Percentiles rank a stretch among this genome's conserved stretches.
These are phyloP conservation scores for Cantharis rufa DNA, from an alignment of 2,888 invertebrate species.

Conservation along the genomic window DNA sequence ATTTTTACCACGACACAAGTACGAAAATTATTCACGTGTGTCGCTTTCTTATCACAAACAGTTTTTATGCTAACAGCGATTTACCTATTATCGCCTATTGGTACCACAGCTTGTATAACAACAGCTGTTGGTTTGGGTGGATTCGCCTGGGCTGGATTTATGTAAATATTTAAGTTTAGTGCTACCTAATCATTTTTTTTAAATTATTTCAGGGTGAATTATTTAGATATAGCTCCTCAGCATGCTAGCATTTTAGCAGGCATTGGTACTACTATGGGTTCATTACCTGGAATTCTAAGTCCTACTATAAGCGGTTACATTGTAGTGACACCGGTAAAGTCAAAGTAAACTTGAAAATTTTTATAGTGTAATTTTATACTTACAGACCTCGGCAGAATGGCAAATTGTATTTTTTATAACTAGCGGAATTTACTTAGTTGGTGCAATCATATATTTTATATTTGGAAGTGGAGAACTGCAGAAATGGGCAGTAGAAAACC, in stretches of 20 bases:
- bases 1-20: conserved; percentile 57
- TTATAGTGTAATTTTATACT: neutral
- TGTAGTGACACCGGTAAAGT: conserved; percentile 67
- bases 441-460: conserved; percentile 78
- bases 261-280: conserved; percentile 87
- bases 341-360: neutral
- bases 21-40: conserved; percentile 69
- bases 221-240: conserved; percentile 88
- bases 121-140: conserved; percentile 89
- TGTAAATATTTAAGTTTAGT: conserved; percentile 61
- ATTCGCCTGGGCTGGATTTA: conserved; percentile 91
- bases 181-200: neutral
- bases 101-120: conserved; percentile 79
- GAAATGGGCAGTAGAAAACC: conserved; percentile 70
- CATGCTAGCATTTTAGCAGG: conserved; percentile 93
- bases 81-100: conserved; percentile 68
- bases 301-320: conserved; percentile 81
- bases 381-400: conserved; percentile 66
- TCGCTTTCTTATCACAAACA: conserved; percentile 77
- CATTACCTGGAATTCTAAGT: conserved; percentile 87
- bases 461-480: conserved; percentile 83
- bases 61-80: conserved; percentile 85
- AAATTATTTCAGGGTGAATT: conserved; percentile 68
- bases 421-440: conserved; percentile 77
- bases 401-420: conserved; percentile 84